A percentile compares a stretch with the other conserved stretches of the same genome.
Conservation (phyloP, 53 echinoderm and acorn worm genomes). For the Echinarachnius parma region DNA sequence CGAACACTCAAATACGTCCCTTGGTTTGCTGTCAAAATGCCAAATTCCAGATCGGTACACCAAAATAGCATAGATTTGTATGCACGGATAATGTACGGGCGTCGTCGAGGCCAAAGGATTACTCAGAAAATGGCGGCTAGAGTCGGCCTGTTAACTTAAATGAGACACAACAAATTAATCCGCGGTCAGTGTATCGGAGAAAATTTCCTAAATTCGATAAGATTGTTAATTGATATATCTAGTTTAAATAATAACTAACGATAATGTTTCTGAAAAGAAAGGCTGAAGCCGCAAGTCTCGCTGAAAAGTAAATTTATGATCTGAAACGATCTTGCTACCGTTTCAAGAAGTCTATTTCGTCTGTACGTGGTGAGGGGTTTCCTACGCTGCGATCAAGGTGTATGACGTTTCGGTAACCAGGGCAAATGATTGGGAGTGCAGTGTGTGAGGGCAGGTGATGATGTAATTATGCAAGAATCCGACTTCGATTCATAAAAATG, state of each 20-base stretch:
- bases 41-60: slow-evolving; percentile 11
- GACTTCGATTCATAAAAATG: no score
- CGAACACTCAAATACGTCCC: no score
- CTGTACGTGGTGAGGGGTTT: slow-evolving; percentile 75
- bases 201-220: no score
- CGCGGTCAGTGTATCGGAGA: no score
- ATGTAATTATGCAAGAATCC: slow-evolving; percentile 15
- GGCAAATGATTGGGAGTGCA: slow-evolving; percentile 31
- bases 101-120: slow-evolving; percentile 15
- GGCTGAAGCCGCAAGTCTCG: no score
- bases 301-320: no score
- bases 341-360: background rate
- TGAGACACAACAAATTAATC: slow-evolving; percentile 17
- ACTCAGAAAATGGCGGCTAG: slow-evolving; percentile 32
- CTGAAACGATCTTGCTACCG: no score
- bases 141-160: slow-evolving; percentile 2
- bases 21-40: slow-evolving; percentile 31
- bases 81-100: slow-evolving; percentile 12
- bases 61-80: background rate
- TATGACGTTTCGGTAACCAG: slow-evolving; percentile 86
- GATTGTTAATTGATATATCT: no score
- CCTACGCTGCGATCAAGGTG: slow-evolving; percentile 68
- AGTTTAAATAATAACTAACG: no score
- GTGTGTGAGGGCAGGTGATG: slow-evolving; percentile 14
- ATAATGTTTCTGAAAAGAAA: no score